Evolutionary conservation across 2,113 vertebrate species (phyloP), one percentile per base, ranked within the genome.

Genomic region (Coreoperca whiteheadi): DNA sequence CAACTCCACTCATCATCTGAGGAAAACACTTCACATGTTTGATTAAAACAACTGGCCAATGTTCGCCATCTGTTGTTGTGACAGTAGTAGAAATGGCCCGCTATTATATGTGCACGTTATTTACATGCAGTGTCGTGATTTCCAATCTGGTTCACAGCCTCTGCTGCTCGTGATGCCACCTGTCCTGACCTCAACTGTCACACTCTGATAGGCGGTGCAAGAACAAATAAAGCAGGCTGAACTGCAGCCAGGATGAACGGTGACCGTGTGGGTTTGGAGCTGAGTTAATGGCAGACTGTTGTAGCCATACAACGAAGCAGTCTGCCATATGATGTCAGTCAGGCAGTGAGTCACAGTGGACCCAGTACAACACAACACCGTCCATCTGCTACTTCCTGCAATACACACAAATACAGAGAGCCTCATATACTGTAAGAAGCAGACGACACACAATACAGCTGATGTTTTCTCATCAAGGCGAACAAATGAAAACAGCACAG

Each of bases 291-390:
- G 69, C 83, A 83, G 79, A 89, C 79, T 83, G 64, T 78, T 74
- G 66, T 77, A 63, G 77, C 69, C 65, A 76, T 76, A 64, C 76
- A 84, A 79, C 51, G 46, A 81, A 82, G 66, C 86, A 60, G 78
- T 82, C 82, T 77, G 86, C 82, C 84, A 54, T 84, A 80, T 85
- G 80, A 91, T 89, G 89, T 92, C 87, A 88, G 85, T 74, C 75
- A 79, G 84, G 60, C 79, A 66, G 64, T 91, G 87, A 92, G 81
- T 92, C 92, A 91, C 63, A 32, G 70, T 28, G 59, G 57, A 87
- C 41, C 66, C 57, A 66, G 53, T 37, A 57, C 84, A 84, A 46
- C 81, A 81, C 54, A 86, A 71, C 76, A 48, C 43, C n/a, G 46
- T 65, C 81, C 90, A 86, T 91, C 87, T 91, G 88, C 77, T 77